phyloP scores from a whole-genome alignment of 2,888 invertebrate genomes.

The Asteroscopus sphinx region DNA sequence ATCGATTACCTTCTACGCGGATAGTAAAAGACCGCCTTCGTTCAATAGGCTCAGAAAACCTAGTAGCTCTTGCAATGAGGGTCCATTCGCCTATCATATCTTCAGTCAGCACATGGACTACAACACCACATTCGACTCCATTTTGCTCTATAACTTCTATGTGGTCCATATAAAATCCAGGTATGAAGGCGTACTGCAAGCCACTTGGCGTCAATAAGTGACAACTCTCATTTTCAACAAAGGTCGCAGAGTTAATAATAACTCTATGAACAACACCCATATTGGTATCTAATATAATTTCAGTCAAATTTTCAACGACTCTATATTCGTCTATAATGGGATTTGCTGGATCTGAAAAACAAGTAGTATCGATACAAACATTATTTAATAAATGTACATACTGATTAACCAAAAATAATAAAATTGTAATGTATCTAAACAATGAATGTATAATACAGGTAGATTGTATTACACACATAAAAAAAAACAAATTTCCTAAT shows the following conservation, averaged over 20 bases:
- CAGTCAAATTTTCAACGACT: slow-evolving; percentile 37
- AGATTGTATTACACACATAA: too few relatives aligned
- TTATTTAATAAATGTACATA: not conserved
- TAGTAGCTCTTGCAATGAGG: slow-evolving; percentile 69
- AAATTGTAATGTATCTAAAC: too few relatives aligned
- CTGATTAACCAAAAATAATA: too few relatives aligned
- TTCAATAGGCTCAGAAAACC: slow-evolving; percentile 62
- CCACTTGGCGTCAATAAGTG: slow-evolving; percentile 70
- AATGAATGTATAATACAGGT: too few relatives aligned
- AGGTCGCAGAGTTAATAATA: slow-evolving; percentile 46
- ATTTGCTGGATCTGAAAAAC: slow-evolving; percentile 67
- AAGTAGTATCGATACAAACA: slow-evolving; percentile 24
- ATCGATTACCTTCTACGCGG: slow-evolving; percentile 75
- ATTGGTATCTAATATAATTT: slow-evolving; percentile 37
- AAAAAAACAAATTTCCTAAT: too few relatives aligned
- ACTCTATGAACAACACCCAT: slow-evolving; percentile 59
- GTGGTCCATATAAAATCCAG: slow-evolving; percentile 63
- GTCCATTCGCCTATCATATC: slow-evolving; percentile 74
- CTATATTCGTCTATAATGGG: slow-evolving; percentile 61
- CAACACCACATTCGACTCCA: slow-evolving; percentile 68
- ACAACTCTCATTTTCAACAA: slow-evolving; percentile 66
- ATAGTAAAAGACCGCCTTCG: slow-evolving; percentile 73
- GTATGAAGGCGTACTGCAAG: slow-evolving; percentile 62
- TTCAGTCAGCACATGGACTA: slow-evolving; percentile 62
- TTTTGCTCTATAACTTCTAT: slow-evolving; percentile 60